Evolutionary conservation across 2,797 vertebrate species (phyloP), one percentile per base, ranked within the genome.

Genomic region (Crocidura indochinensis): DNA sequence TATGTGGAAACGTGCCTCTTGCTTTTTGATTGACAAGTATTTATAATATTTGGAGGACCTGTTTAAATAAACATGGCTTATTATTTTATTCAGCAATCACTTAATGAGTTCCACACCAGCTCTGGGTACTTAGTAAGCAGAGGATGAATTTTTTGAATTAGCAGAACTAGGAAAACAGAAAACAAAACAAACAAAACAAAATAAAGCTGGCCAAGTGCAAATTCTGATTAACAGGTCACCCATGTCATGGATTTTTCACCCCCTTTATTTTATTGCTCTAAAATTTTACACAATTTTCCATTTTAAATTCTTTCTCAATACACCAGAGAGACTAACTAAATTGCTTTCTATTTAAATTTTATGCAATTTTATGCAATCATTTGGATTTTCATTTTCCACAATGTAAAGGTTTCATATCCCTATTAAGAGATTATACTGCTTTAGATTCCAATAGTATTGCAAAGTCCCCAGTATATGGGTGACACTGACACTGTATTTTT

Each of bases 61-160:
- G 15, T 79, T 14, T 80, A 72, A 90, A 31, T 53, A 49, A 80
- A 24, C 46, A 17, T 60, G 26, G 9, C 22, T 44, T 74, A 49
- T 65, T 60, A 20, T n/a, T 73, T 82, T 68, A 53, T 71, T 83
- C n/a, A 79, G 56, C n/a, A 49, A 17, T 67, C 51, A 74, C 64
- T 85, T 90, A 38, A 20, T 31, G 46, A 27, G 38, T 31, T 11
- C 19, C 31, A 68, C 5, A 76, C 11, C 11, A 38, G 17, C 12
- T 87, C 60, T 11, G 9, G 72, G 51, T 27, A 29, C 29, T 71
- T 73, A 62, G 29, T 62, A 31, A 88, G 64, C 14, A 14, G 11
- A 79, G 8, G 44, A 44, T 67, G 49, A 67, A 80, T 74, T 64
- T 49, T 84, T 62, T 80, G 71, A 76, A 80, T 93, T 38, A 76